These are phyloP conservation scores for Procambarus virginalis DNA, from an alignment of 1,140 invertebrate species.

Conservation along the genomic window DNA sequence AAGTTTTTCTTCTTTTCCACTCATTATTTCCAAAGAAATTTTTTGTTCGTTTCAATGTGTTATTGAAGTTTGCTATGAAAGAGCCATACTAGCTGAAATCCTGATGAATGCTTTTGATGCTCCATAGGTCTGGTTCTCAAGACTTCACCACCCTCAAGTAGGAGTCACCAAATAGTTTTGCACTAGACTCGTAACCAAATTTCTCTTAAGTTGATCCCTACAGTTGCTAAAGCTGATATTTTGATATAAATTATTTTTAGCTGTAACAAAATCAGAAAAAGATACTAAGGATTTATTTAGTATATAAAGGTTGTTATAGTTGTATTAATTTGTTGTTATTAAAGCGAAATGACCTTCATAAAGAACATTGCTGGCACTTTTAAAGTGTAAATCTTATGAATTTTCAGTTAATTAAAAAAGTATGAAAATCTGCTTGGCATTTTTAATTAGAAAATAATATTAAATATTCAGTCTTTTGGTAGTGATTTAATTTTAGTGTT, in stretches of 20 bases:
- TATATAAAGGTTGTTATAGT: not conserved
- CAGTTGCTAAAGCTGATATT: slow-evolving; percentile 2
- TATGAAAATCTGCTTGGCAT: not conserved
- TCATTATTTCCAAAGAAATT: no score
- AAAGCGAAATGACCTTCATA: not conserved
- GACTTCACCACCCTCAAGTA: slow-evolving; percentile 8
- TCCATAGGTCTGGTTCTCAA: slow-evolving; percentile 10
- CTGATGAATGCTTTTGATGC: slow-evolving; percentile 5
- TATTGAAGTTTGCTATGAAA: not conserved
- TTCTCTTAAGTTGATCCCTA: slow-evolving; percentile 5
- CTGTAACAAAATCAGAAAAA: no score
- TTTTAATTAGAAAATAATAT: not conserved
- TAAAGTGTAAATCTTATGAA: not conserved
- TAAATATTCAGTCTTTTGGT: not conserved
- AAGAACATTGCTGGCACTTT: not conserved
- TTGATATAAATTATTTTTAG: not conserved
- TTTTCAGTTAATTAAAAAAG: not conserved
- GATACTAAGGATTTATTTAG: not conserved
- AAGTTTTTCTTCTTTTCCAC: no score
- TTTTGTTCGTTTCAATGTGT: not conserved
- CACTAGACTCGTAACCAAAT: not conserved
- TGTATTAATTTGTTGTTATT: not conserved
- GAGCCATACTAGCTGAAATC: slow-evolving; percentile 1
- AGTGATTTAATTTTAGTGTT: no score
- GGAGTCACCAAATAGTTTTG: not conserved